Evolutionary conservation across 1,140 invertebrate genomes (phyloP), one percentile per base, ranked within the genome.

Genomic region (Whitmania pigra): DNA sequence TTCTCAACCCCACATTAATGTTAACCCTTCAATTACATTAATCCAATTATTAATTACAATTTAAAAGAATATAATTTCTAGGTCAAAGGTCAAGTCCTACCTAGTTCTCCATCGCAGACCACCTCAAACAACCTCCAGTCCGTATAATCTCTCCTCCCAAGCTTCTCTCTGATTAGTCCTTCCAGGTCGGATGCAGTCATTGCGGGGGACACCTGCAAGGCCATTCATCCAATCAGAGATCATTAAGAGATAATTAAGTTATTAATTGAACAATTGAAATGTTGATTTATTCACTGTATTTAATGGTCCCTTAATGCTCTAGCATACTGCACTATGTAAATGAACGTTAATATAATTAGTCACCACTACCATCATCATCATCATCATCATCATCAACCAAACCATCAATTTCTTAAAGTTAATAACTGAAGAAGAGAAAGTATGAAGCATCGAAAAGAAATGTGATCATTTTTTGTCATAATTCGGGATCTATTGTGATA

Each of bases 141-240:
- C 0, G n/a, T 79, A 89, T 86, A 9, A 86, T 83, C 17, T 86
- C 84, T 70, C 27, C 74, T 72, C 53, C 73, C 63, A 55, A 40
- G 83, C 77, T 75, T 76, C 67, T 80, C 55, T 43, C 36, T 36
- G 31, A 74, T 76, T 69, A 73, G 73, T 17, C 36, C 43, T 55
- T 89, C 89, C 20, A 92, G 78, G 71, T 90, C 88, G 36, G 75
- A 36, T 13, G 88, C 87, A 7, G 88, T 89, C 81, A 89, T 89
- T 63, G 86, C 87, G 0, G 90, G 90, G 29, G 87, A 88, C 69
- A 92, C 85, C 88, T 90, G 43, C 43, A 49, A 4, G 31, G 31
- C 43, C 5, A 78, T 71, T 3, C 31, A 6, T 36, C 31, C 31
- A 6, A 36, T 36, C 2, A 6, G 31, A 36, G 6, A 36, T 36